phyloP scores from a whole-genome alignment of 2,113 vertebrate genomes.

The cattle (Bos taurus) region DNA sequence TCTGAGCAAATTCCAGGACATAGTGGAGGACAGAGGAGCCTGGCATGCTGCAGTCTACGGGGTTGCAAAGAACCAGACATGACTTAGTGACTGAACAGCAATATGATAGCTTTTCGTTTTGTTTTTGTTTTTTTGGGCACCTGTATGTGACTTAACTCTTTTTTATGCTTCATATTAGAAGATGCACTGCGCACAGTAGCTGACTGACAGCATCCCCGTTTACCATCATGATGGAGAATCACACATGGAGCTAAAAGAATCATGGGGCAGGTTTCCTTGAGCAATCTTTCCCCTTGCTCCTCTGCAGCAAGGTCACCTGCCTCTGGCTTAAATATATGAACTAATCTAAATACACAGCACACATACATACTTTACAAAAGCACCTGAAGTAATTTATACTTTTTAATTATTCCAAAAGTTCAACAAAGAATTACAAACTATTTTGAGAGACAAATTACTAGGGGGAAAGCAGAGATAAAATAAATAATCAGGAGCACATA shows the following conservation, averaged over 20 bases:
- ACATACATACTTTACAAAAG: not conserved
- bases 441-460: constrained; percentile 20
- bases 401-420: constrained; percentile 32
- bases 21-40: not conserved
- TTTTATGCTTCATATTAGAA: not conserved
- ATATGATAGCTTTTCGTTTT: not conserved
- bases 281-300: not conserved
- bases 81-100: not conserved
- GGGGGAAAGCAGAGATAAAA: not conserved
- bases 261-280: not conserved
- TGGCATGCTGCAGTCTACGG: not conserved
- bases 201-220: not conserved
- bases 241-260: not conserved
- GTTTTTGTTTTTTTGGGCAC: not conserved
- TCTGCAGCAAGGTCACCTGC: not conserved
- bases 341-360: not conserved
- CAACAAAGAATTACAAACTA: not conserved
- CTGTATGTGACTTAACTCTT: not conserved
- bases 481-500: not conserved
- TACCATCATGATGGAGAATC: not conserved
- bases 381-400: not conserved
- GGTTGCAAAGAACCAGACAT: not conserved
- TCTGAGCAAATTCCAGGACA: not conserved
- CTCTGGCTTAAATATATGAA: not conserved
- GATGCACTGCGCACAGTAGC: not conserved